phyloP scores from a whole-genome alignment of 2,113 vertebrate genomes.

The Baryphthengus martii region DNA sequence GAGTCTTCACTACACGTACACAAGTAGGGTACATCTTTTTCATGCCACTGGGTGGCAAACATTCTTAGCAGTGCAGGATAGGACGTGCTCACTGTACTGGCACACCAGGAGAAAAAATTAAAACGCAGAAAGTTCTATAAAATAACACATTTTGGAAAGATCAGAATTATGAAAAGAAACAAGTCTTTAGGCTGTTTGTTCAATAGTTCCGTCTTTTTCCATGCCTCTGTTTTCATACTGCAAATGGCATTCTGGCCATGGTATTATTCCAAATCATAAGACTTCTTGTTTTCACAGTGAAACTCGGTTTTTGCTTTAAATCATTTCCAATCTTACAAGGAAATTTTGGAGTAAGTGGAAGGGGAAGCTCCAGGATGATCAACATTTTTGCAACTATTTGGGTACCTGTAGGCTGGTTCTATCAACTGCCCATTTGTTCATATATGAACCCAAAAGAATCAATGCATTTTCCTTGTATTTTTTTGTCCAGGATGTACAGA shows the following conservation, averaged over 20 bases:
- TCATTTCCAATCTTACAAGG: neutral
- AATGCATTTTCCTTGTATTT: neutral
- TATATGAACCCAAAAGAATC: neutral
- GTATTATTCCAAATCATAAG: neutral
- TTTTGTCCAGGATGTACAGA: neutral
- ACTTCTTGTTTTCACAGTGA: neutral
- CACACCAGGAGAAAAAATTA: neutral
- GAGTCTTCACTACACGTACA: neutral
- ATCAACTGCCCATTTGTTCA: neutral
- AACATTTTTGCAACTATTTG: neutral
- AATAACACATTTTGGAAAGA: neutral
- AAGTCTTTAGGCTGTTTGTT: neutral
- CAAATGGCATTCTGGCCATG: neutral
- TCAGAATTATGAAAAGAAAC: neutral
- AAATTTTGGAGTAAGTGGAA: neutral
- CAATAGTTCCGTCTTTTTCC: neutral
- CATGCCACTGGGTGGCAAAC: neutral
- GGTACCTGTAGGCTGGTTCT: neutral
- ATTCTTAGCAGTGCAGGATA: neutral
- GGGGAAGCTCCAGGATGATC: neutral
- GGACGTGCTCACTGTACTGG: neutral
- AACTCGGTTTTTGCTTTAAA: neutral
- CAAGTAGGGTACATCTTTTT: neutral
- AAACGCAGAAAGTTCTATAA: neutral
- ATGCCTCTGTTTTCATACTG: neutral